These are phyloP conservation scores for Nasonia longicornis DNA, from an alignment of 1,140 invertebrate species.

Conservation along the genomic window DNA sequence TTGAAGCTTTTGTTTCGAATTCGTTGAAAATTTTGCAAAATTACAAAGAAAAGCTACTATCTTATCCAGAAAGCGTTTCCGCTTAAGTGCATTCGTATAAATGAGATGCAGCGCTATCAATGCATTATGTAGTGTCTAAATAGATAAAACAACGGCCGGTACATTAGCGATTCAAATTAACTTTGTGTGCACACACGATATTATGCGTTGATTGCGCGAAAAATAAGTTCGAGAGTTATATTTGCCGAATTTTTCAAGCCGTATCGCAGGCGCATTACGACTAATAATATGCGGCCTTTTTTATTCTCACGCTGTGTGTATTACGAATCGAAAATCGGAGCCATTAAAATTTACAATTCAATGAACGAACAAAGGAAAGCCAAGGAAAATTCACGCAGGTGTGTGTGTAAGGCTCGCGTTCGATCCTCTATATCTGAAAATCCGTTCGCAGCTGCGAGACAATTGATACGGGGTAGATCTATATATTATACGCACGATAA, in stretches of 20 bases:
- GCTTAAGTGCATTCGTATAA: not conserved
- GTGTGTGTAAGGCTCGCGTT: not conserved
- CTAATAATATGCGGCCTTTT: not conserved
- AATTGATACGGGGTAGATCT: too few species aligned
- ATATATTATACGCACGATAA: not conserved
- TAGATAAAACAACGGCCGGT: not conserved
- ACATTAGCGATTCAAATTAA: not conserved
- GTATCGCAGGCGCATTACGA: not conserved
- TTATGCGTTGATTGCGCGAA: too few species aligned
- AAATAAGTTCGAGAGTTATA: not conserved
- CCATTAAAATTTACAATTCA: not conserved
- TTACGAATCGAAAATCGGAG: not conserved
- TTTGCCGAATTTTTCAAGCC: not conserved
- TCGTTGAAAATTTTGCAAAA: not conserved
- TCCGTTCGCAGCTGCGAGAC: too few species aligned
- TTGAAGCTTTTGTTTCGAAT: not conserved
- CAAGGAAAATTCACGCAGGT: not conserved
- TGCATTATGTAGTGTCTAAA: slow-evolving; percentile 1
- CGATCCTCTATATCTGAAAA: too few species aligned
- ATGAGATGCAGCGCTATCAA: not conserved
- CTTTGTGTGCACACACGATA: not conserved
- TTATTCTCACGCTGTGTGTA: not conserved
- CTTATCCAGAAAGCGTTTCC: not conserved
- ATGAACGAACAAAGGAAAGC: not conserved
- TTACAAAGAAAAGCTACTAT: not conserved